phyloP scores from a whole-genome alignment of 2,113 vertebrate genomes.

The Nycticebus coucang region DNA sequence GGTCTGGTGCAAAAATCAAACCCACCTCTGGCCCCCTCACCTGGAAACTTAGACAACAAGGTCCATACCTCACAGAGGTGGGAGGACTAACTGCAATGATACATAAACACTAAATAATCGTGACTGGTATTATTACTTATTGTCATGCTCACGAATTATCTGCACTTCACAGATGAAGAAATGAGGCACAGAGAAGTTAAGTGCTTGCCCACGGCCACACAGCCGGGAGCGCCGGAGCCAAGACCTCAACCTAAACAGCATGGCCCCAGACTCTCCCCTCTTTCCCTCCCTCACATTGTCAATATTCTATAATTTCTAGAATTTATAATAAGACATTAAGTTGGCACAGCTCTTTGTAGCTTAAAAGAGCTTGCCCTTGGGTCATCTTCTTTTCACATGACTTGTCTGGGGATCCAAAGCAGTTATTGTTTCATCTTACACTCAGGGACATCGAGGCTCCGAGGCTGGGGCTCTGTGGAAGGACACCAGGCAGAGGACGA shows the following conservation, averaged over 20 bases:
- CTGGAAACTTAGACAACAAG: neutral
- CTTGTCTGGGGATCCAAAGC: neutral
- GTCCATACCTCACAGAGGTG: neutral
- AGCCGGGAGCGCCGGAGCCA: neutral
- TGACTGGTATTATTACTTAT: neutral
- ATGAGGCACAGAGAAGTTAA: neutral
- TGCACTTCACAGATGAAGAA: neutral
- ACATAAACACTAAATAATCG: neutral
- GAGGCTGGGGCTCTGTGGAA: neutral
- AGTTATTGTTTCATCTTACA: neutral
- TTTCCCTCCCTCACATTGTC: neutral
- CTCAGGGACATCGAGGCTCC: neutral
- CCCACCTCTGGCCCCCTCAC: neutral
- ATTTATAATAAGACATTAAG: neutral
- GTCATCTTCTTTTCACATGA: conserved; percentile 1
- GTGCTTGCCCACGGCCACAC: neutral
- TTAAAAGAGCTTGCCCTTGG: neutral
- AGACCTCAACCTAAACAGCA: neutral
- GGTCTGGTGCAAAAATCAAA: neutral
- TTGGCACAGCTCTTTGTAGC: neutral
- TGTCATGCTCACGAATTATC: neutral
- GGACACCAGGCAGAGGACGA: neutral
- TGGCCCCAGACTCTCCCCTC: neutral
- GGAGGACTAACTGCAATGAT: neutral
- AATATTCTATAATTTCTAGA: neutral